These are phyloP conservation scores for Drosophila formosana DNA, from an alignment of 2,888 invertebrate species.

Conservation along the genomic window DNA sequence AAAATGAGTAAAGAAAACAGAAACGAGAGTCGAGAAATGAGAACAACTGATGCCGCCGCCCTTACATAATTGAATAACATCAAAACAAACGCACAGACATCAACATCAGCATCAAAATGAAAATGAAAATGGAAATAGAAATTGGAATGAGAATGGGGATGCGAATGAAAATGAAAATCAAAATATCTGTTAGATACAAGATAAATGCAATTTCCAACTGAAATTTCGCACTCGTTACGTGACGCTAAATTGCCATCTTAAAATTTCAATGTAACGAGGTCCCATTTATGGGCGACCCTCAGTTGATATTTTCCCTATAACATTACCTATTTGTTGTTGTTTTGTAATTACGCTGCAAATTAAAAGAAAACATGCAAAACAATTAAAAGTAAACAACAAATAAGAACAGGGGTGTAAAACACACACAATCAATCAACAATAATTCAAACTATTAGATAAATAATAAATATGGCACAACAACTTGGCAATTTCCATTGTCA, in stretches of 20 bases:
- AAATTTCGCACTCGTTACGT: slow-evolving; percentile 23
- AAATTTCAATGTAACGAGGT: slow-evolving; percentile 31
- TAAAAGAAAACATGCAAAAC: slow-evolving; percentile 64
- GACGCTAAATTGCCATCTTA: slow-evolving; percentile 30
- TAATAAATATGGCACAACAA: slow-evolving; percentile 28
- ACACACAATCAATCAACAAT: slow-evolving; percentile 1
- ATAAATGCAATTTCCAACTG: slow-evolving; percentile 54
- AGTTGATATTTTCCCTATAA: not conserved
- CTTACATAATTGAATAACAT: slow-evolving; percentile 76
- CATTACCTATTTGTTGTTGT: slow-evolving; percentile 22
- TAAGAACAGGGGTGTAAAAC: not conserved
- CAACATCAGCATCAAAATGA: slow-evolving; percentile 10
- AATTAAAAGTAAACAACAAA: slow-evolving; percentile 57
- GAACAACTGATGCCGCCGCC: slow-evolving; percentile 53
- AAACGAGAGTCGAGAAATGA: not conserved
- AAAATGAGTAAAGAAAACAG: slow-evolving; percentile 3
- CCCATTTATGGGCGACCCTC: not conserved
- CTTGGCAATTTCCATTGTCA: slow-evolving; percentile 8
- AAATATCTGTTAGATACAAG: slow-evolving; percentile 66
- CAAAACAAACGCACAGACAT: slow-evolving; percentile 62
- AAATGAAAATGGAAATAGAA: slow-evolving; percentile 20
- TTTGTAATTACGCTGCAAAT: slow-evolving; percentile 55
- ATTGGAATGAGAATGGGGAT: slow-evolving; percentile 69
- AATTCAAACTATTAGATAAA: slow-evolving; percentile 20
- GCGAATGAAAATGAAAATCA: slow-evolving; percentile 63